phyloP scores from a whole-genome alignment of 2,888 invertebrate species.

The Hemistola chrysoprasaria region DNA sequence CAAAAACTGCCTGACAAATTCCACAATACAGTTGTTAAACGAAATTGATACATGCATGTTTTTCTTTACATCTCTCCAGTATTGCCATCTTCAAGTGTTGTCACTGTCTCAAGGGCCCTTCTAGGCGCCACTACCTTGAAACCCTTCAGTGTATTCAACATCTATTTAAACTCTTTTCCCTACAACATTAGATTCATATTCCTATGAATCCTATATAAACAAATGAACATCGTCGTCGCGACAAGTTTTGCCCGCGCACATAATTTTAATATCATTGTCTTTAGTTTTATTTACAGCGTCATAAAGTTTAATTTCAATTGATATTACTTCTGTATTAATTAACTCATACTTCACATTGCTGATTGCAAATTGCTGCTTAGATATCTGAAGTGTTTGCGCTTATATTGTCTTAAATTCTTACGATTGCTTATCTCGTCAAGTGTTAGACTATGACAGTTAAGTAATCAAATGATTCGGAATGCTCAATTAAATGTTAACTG shows the following conservation, averaged over 20 bases:
- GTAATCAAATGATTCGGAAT: neutral
- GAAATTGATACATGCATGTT: constrained; percentile 31
- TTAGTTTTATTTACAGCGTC: constrained; percentile 16
- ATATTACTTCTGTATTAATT: constrained; percentile 15
- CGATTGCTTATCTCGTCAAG: constrained; percentile 19
- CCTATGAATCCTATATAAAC: constrained; percentile 4
- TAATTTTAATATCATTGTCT: constrained; percentile 9
- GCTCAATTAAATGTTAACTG: too few relatives aligned
- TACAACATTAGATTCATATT: constrained; percentile 3
- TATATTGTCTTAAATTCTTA: constrained; percentile 25
- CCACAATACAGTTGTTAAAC: constrained; percentile 22
- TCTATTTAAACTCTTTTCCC: neutral
- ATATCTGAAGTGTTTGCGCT: constrained; percentile 27
- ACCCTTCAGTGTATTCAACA: constrained; percentile 35
- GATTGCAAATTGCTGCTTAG: constrained; percentile 27
- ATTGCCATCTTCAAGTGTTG: constrained; percentile 41
- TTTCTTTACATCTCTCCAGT: constrained; percentile 35
- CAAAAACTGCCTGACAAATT: neutral
- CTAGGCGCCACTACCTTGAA: constrained; percentile 59
- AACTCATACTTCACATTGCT: constrained; percentile 19
- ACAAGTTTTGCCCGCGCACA: constrained; percentile 15
- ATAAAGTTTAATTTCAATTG: constrained; percentile 29
- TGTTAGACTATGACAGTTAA: constrained; percentile 18
- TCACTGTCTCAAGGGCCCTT: constrained; percentile 60
- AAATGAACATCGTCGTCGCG: constrained; percentile 6